Conservation (phyloP, 2,888 invertebrate genomes). For the Aphrophora alni region DNA sequence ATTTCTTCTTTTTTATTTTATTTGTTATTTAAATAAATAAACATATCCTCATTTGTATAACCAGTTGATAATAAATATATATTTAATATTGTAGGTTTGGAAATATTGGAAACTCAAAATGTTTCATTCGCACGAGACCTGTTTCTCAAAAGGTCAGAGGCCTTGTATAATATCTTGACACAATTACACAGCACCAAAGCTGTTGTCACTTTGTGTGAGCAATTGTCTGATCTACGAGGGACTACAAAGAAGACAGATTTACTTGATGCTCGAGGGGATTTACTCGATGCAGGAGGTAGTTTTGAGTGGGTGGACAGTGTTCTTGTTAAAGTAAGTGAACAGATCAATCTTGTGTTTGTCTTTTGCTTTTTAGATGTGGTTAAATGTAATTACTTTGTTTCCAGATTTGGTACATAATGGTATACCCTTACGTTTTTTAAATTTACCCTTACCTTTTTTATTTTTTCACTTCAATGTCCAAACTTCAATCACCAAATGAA, state of each 20-base stretch:
- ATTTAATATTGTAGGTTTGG: not conserved
- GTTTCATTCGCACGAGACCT: not conserved
- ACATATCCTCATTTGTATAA: no score
- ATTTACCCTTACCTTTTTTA: no score
- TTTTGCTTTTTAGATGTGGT: not conserved
- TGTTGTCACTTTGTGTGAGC: not conserved
- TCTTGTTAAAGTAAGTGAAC: slow-evolving; percentile 71
- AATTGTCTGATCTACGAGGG: not conserved
- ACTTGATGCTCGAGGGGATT: slow-evolving; percentile 69
- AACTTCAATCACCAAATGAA: no score
- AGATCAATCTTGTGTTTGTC: not conserved
- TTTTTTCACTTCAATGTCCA: no score
- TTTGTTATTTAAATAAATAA: no score
- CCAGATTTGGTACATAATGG: no score
- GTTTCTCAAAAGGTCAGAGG: slow-evolving; percentile 9
- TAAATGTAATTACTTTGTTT: no score
- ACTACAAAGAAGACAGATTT: not conserved
- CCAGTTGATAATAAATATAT: no score
- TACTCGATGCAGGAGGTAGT: slow-evolving; percentile 72
- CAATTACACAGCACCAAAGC: not conserved
- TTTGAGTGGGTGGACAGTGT: slow-evolving; percentile 94
- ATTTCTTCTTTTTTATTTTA: no score
- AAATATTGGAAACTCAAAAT: not conserved
- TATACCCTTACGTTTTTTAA: no score
- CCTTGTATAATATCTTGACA: slow-evolving; percentile 15